Evolutionary conservation across 2,113 vertebrate genomes (phyloP).

Genomic region (Crotalus tigris): DNA sequence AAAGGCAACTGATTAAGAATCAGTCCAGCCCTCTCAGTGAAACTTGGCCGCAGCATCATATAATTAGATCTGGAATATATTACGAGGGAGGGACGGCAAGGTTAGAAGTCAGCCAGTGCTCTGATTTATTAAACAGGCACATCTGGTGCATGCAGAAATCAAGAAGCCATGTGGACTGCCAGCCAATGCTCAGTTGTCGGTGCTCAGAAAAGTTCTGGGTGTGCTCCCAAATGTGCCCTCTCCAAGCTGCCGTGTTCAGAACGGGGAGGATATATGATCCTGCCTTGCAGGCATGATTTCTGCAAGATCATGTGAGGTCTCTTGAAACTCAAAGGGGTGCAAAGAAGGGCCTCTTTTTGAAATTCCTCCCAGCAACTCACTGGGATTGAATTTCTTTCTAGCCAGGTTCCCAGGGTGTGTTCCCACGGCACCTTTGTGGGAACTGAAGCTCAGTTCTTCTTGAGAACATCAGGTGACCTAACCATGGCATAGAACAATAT

Average conservation of each 20-base stretch:
- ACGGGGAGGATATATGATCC: not conserved
- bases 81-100: not conserved
- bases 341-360: not conserved
- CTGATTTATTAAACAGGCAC: not conserved
- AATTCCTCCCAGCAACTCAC: slow-evolving; percentile 14
- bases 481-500: not conserved
- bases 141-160: not conserved
- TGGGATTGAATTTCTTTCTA: not conserved
- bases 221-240: not conserved
- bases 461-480: not conserved
- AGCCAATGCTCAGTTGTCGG: not conserved
- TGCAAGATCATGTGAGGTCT: slow-evolving; percentile 24
- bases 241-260: slow-evolving; percentile 7
- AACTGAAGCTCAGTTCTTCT: not conserved
- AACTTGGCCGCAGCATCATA: not conserved
- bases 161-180: not conserved
- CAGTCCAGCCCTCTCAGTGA: not conserved
- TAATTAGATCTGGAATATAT: not conserved
- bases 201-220: slow-evolving; percentile 33
- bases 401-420: not conserved
- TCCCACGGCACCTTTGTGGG: not conserved
- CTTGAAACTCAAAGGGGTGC: not conserved
- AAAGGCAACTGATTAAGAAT: not conserved
- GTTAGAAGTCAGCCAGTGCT: not conserved
- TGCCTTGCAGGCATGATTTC: not conserved